Base-by-base conservation (phyloP, 2,888 invertebrate species). In the Nasonovia ribisnigri region DNA sequence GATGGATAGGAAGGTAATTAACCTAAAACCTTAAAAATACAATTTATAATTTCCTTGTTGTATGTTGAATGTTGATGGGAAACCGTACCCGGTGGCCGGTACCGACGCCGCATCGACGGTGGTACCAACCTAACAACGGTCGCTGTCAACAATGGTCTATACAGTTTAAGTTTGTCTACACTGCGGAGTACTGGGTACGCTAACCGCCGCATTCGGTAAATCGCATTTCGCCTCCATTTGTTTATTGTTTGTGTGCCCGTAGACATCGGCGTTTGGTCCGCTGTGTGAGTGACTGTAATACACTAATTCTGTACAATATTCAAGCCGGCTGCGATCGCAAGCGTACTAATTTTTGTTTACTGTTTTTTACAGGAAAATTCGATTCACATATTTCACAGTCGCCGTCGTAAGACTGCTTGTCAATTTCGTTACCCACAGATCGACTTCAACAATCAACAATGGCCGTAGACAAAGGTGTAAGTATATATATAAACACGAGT, bases 381-480 rank as follows among this genome's bases (percentile, higher is more conserved):
- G 13, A 51, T 16, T 16, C 51, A 16, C 51, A 51, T 16, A 51
- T 16, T 51, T 16, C 54, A n/a, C 29, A 0, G 36, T 43, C 43
- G 6, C 2, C 29, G 1, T 11, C 5, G 6, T 86, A 24, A 29
- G 1, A 29, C 29, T 0, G 29, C 4, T 43, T 4, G 0, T 1
- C 46, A 86, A 16, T n/a, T 46, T n/a, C 3, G 10, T 26, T 16
- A 29, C 4, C 20, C 77, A 36, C 8, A 20, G 20, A 1, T 16
- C 13, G 29, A 13, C 24, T 20, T 16, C n/a, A 20, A 84, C 1
- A 46, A 36, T 36, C 13, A 16, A 36, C 13, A 43, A 86, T 86
- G 86, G 86, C 86, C 3, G 86, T 77, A 2, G 91, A 91, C 29
- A 91, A 91, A 84, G 51, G 84, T 36, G 90, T 84, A 51, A 84